Conservation (phyloP, 1,140 invertebrate genomes). For the Piezodorus guildinii region DNA sequence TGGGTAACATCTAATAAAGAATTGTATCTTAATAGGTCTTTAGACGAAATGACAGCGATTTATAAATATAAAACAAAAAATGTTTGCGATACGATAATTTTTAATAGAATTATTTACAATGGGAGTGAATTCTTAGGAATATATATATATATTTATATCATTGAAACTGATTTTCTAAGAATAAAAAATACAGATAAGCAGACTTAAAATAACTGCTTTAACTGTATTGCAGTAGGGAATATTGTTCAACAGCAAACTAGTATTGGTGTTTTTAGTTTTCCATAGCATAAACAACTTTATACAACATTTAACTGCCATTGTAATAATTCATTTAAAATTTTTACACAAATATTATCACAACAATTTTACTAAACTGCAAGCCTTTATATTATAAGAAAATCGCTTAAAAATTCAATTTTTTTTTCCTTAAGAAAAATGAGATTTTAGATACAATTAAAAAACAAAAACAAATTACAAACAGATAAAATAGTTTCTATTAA, state of each 20-base stretch:
- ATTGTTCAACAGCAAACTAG: conserved; percentile 13
- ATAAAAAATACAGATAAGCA: no score
- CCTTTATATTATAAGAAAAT: background rate
- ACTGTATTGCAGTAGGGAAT: background rate
- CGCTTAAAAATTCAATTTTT: no score
- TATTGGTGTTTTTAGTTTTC: conserved; percentile 11
- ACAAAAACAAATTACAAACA: background rate
- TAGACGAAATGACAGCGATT: no score
- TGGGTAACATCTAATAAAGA: no score
- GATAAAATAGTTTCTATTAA: conserved; percentile 6
- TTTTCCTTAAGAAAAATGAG: no score
- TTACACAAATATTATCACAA: background rate
- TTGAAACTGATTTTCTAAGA: no score
- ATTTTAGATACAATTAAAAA: background rate
- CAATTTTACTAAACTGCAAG: conserved; percentile 6
- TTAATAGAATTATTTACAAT: conserved; percentile 15
- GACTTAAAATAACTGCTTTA: background rate
- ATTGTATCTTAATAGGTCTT: no score
- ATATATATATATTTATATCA: no score
- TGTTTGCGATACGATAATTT: background rate
- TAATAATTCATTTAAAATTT: conserved; percentile 12
- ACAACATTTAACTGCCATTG: conserved; percentile 10
- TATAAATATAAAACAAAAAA: no score
- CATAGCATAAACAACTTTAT: conserved; percentile 12
- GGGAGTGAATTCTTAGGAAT: background rate